These are phyloP conservation scores for Elysia crispata DNA, from an alignment of 2,888 invertebrate species.

Conservation along the genomic window DNA sequence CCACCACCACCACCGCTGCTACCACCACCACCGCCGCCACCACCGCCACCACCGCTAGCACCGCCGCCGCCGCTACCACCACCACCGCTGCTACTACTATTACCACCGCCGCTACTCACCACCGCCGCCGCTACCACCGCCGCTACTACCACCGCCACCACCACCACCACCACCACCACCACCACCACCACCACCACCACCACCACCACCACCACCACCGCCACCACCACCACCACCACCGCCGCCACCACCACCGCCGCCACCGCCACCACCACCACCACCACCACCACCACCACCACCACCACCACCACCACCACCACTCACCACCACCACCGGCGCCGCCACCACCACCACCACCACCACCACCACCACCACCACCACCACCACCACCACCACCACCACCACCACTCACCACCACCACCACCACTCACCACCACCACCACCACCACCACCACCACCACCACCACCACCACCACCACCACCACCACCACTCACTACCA, in stretches of 20 bases:
- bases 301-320: neutral
- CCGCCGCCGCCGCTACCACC: too few relatives aligned
- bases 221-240: neutral
- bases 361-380: conserved; percentile 23
- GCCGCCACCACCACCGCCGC: neutral
- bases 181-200: neutral
- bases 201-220: neutral
- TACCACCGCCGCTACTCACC: too few relatives aligned
- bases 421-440: neutral
- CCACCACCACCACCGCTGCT: neutral
- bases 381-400: neutral
- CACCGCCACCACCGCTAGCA: conserved; percentile 1
- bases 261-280: neutral
- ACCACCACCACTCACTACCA: too few relatives aligned
- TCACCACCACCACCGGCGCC: neutral
- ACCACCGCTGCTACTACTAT: neutral
- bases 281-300: conserved; percentile 2
- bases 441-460: conserved; percentile 3
- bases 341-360: too few relatives aligned
- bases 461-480: neutral
- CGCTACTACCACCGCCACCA: neutral
- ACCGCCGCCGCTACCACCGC: neutral
- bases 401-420: conserved; percentile 1
- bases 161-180: conserved; percentile 11
- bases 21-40: neutral